Percentiles rank a stretch among this genome's conserved stretches.
Conservation (phyloP, 2,113 vertebrate species). For the Sapajus apella region DNA sequence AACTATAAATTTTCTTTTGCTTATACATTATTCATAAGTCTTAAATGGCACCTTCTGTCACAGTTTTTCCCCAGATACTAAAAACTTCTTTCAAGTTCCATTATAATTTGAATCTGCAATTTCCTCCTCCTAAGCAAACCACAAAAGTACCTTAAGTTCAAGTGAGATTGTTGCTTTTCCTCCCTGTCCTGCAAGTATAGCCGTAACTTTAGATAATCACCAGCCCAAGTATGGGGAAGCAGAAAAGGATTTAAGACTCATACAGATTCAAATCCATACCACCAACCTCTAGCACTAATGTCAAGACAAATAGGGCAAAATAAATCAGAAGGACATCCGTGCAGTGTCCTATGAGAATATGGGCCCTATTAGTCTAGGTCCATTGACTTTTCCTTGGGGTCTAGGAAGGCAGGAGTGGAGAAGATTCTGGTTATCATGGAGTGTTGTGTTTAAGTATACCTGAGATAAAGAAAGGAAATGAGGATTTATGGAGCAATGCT, state of each 20-base stretch:
- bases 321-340: neutral
- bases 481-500: neutral
- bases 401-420: neutral
- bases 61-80: slow-evolving; percentile 53
- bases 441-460: neutral
- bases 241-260: neutral
- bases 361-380: neutral
- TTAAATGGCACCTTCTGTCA: slow-evolving; percentile 65
- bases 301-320: neutral
- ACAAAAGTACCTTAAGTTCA: slow-evolving; percentile 30
- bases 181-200: neutral
- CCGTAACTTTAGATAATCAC: neutral
- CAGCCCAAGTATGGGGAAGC: neutral
- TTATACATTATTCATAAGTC: slow-evolving; percentile 67
- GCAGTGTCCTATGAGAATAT: neutral
- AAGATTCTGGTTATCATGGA: neutral
- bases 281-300: neutral
- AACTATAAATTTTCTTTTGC: slow-evolving; percentile 53
- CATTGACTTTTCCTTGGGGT: neutral
- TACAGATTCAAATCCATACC: neutral
- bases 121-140: slow-evolving; percentile 43
- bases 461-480: neutral
- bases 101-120: slow-evolving; percentile 50
- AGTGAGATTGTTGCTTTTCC: neutral
- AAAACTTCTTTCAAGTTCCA: slow-evolving; percentile 64